Conservation (phyloP, 2,113 vertebrate species). For the Proterorhinus semilunaris region DNA sequence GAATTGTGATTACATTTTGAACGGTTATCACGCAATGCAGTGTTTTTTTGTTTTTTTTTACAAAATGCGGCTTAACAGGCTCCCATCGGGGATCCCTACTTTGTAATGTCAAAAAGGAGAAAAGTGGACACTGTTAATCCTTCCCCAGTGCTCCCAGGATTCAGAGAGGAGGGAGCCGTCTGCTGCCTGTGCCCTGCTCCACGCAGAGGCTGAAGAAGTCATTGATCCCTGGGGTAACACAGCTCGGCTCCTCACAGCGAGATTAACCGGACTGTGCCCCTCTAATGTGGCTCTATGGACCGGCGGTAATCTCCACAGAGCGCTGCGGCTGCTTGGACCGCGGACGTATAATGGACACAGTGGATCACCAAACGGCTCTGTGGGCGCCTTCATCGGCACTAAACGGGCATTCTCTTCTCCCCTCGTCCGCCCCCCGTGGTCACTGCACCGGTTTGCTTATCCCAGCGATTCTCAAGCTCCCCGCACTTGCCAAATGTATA, state of each 20-base stretch:
- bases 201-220: neutral
- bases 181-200: neutral
- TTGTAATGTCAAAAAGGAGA: neutral
- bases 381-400: neutral
- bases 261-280: neutral
- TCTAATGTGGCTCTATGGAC: slow-evolving; percentile 1
- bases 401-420: neutral
- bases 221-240: neutral
- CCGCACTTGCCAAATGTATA: too few species aligned
- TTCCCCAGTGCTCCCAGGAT: neutral
- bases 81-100: neutral
- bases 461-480: neutral
- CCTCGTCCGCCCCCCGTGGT: neutral
- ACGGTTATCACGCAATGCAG: too few species aligned
- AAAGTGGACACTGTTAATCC: too few species aligned
- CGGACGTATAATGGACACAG: neutral
- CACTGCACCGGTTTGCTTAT: neutral
- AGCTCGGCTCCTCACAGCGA: neutral
- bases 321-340: neutral
- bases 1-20: too few species aligned
- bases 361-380: slow-evolving; percentile 1
- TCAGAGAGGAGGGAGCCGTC: neutral
- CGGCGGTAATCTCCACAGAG: neutral
- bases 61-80: too few species aligned
- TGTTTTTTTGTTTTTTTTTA: too few species aligned